Percentiles rank a stretch among this genome's conserved stretches.
Evolutionary conservation across 2,797 vertebrate species (phyloP).

Genomic region (Stomatorhinus walkeri): DNA sequence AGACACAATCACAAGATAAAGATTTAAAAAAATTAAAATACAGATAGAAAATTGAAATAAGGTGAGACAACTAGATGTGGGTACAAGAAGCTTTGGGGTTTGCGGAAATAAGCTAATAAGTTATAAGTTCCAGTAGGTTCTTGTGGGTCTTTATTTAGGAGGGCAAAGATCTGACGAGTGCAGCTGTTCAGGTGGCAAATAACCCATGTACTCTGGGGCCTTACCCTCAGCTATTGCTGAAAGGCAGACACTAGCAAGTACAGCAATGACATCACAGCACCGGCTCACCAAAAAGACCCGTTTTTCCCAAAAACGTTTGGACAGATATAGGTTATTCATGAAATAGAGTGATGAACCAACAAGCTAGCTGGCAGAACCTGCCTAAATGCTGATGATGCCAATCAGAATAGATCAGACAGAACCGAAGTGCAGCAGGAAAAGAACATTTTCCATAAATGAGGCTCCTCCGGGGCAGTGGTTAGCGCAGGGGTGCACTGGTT

Average conservation of each 20-base stretch:
- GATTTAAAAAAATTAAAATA: background rate
- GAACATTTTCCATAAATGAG: background rate
- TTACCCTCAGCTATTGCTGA: background rate
- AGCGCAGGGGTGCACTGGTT: background rate
- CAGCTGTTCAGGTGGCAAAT: background rate
- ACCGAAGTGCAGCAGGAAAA: background rate
- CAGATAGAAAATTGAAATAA: background rate
- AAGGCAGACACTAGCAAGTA: background rate
- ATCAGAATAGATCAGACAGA: background rate
- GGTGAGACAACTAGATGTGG: background rate
- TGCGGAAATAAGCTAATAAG: background rate
- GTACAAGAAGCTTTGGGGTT: background rate
- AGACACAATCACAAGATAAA: background rate
- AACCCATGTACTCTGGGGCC: background rate
- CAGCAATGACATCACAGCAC: background rate
- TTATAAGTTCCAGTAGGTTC: background rate
- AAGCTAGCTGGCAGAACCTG: background rate
- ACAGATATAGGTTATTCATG: background rate
- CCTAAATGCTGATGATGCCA: background rate
- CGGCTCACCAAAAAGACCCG: background rate
- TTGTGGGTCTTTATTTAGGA: background rate
- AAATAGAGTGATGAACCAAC: background rate
- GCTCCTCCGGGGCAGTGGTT: background rate
- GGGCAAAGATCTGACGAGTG: background rate
- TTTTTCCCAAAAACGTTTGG: background rate